Evolutionary conservation across 1,140 invertebrate species (phyloP), one percentile per base, ranked within the genome.

Genomic region (Drosophila melanica): DNA sequence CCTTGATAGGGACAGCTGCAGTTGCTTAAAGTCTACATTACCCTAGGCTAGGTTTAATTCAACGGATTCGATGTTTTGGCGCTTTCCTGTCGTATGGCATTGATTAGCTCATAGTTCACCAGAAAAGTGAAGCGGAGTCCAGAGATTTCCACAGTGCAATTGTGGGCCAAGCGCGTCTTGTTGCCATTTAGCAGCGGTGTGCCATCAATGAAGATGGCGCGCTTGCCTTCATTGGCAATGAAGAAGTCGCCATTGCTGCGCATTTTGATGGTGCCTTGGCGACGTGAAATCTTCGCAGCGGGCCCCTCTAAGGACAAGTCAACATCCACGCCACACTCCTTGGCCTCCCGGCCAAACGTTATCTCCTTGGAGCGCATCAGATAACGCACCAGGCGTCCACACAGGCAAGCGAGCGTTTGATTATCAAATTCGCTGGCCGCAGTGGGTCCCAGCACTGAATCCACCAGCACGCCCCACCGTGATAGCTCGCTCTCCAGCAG

Each of bases 341-440:
- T 96, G 1, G 98, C 97, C 73, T 95, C 95, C 63, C 98, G 94
- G 16, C 98, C 98, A 41, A 99, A 95, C 1, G 97, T 98, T 27
- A 99, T 98, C 95, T 99, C 97, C 92, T 95, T 94, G n/a, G 97
- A 98, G 65, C 97, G 93, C 97, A 99, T 99, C 16, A 99, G 94
- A 93, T 98, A 99, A 41, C 98, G 94, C 7, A 99, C 98, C 72
- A 98, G 94, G 69, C 98, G 94, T 7, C 98, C 98, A 39, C 97
- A 93, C n/a, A 99, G 93, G 51, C 99, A 96, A 0, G 98, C 98
- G 45, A 99, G 93, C 0, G 98, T 99, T 92, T 98, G 97, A 92
- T 96, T 96, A 92, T 99, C 98, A 91, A 97, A 95, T 81, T 97
- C 96, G 4, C 94, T 95, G 37, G 95, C 95, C 79, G 95, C 96